Percentiles rank a stretch among this genome's conserved stretches.
Evolutionary conservation across 2,113 vertebrate species (phyloP).

Genomic region (Salminus brasiliensis): DNA sequence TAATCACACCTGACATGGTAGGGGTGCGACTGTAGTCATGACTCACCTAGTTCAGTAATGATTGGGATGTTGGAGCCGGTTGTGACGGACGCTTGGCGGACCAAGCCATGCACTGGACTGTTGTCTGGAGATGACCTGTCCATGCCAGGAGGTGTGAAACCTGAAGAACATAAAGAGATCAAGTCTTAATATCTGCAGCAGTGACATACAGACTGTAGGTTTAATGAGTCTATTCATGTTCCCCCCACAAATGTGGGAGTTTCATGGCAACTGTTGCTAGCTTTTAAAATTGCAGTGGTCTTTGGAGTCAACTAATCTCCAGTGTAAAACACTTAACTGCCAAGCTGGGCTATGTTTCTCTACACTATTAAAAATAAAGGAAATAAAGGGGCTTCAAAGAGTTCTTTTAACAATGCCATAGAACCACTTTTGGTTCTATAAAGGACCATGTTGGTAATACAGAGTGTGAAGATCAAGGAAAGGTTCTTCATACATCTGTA

Average conservation of each 20-base stretch:
- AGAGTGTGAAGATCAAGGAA: too few species aligned
- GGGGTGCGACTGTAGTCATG: constrained; percentile 57
- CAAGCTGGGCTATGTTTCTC: too few species aligned
- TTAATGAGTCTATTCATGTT: not conserved
- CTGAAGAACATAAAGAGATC: constrained; percentile 64
- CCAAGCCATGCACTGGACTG: constrained; percentile 94
- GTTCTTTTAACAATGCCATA: too few species aligned
- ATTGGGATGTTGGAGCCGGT: constrained; percentile 98
- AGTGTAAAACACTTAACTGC: too few species aligned
- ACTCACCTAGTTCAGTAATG: constrained; percentile 96
- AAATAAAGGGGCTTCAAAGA: too few species aligned
- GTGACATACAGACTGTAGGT: not conserved
- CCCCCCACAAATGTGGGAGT: not conserved
- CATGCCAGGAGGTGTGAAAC: constrained; percentile 99
- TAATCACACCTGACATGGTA: constrained; percentile 37
- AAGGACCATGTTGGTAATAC: too few species aligned
- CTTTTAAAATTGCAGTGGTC: too few species aligned
- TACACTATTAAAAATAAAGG: too few species aligned
- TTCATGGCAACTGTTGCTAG: not conserved
- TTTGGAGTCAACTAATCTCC: too few species aligned
- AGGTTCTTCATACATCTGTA: too few species aligned
- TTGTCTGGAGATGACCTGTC: constrained; percentile 96
- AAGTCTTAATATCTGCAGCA: not conserved
- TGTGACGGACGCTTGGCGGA: constrained; percentile 94
- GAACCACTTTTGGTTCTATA: too few species aligned